A percentile compares a stretch with the other conserved stretches of the same genome.
Conservation (phyloP, 2,888 invertebrate genomes). For the Lottia scabra region DNA sequence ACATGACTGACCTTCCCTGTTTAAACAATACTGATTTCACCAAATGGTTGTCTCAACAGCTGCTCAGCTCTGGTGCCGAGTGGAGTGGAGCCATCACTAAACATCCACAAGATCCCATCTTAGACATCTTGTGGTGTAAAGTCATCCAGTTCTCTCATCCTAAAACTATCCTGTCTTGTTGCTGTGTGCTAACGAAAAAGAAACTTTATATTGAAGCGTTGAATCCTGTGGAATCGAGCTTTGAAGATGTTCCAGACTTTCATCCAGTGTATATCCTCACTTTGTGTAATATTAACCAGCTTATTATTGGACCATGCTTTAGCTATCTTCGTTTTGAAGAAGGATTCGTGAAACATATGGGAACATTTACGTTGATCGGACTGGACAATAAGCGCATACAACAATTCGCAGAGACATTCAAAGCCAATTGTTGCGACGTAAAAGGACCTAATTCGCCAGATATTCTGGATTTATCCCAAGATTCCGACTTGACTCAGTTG, state of each 20-base stretch:
- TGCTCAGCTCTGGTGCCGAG: constrained; percentile 35
- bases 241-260: constrained; percentile 53
- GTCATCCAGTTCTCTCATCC: constrained; percentile 52
- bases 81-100: not conserved
- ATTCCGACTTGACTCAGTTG: constrained; percentile 48
- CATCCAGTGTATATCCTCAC: constrained; percentile 60
- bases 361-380: constrained; percentile 58
- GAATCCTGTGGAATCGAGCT: constrained; percentile 38
- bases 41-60: constrained; percentile 45
- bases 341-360: constrained; percentile 60
- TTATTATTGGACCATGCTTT: constrained; percentile 58
- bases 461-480: constrained; percentile 42
- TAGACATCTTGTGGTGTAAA: constrained; percentile 60
- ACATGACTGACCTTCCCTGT: constrained; percentile 41
- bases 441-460: constrained; percentile 27
- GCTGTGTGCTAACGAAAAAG: constrained; percentile 54
- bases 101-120: constrained; percentile 37
- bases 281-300: constrained; percentile 60
- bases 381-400: constrained; percentile 51
- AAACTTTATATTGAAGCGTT: constrained; percentile 53
- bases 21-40: constrained; percentile 38
- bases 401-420: constrained; percentile 38
- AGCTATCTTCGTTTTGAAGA: constrained; percentile 62
- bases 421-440: not conserved
- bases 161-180: constrained; percentile 44